phyloP scores from a whole-genome alignment of 2,888 invertebrate species.

The Philopedon plagiatum region DNA sequence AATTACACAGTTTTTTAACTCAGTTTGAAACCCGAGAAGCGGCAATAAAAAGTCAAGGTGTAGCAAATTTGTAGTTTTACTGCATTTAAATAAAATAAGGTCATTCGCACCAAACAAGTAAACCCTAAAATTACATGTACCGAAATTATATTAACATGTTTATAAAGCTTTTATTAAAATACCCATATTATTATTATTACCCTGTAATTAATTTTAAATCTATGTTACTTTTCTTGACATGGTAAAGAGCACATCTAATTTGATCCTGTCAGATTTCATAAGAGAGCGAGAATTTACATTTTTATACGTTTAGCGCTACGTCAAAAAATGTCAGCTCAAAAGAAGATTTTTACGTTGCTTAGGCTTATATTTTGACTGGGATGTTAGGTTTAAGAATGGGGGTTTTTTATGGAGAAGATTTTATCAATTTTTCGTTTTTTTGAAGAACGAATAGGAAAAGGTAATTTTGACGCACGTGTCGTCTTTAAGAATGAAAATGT shows the following conservation, averaged over 20 bases:
- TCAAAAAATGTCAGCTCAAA: constrained; percentile 58
- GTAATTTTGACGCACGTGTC: too few relatives aligned
- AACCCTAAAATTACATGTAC: too few relatives aligned
- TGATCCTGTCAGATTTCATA: constrained; percentile 46
- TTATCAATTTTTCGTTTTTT: too few relatives aligned
- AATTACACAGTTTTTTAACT: too few relatives aligned
- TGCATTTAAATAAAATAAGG: too few relatives aligned
- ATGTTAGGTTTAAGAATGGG: constrained; percentile 40
- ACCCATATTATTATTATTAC: constrained; percentile 2
- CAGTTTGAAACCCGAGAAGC: too few relatives aligned
- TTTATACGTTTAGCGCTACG: constrained; percentile 52
- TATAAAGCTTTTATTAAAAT: constrained; percentile 15
- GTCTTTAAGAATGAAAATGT: too few relatives aligned
- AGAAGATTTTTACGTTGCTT: constrained; percentile 57
- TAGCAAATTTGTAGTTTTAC: too few relatives aligned
- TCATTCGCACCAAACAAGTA: too few relatives aligned
- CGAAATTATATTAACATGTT: constrained; percentile 2
- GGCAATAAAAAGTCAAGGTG: too few relatives aligned
- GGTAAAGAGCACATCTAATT: constrained; percentile 40
- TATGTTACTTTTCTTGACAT: constrained; percentile 29
- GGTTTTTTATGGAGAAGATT: too few relatives aligned
- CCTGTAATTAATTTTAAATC: constrained; percentile 37
- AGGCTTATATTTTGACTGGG: constrained; percentile 55
- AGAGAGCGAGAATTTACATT: constrained; percentile 49
- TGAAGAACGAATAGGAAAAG: too few relatives aligned